A percentile compares a stretch with the other conserved stretches of the same genome.
Evolutionary conservation across 2,888 invertebrate species (phyloP).

Genomic region (Chrysina gloriosa): DNA sequence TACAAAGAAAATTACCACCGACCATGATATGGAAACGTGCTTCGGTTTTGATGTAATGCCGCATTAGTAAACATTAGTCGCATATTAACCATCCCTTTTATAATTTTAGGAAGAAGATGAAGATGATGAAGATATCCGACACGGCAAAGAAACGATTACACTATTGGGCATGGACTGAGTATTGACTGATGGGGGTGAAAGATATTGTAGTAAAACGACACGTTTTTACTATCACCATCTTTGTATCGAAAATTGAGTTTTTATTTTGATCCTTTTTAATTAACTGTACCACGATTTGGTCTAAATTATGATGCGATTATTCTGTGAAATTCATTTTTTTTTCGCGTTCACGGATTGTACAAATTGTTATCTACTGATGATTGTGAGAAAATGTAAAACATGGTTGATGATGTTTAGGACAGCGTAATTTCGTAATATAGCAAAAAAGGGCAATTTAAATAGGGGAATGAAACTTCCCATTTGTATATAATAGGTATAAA

Average conservation of each 20-base stretch:
- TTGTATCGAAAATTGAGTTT: conserved; percentile 28
- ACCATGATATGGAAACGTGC: conserved; percentile 82
- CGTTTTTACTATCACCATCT: conserved; percentile 16
- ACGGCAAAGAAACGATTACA: conserved; percentile 60
- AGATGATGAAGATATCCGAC: conserved; percentile 56
- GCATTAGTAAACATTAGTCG: not conserved
- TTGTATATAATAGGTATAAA: conserved; percentile 45
- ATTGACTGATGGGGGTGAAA: not conserved
- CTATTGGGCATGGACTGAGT: conserved; percentile 59
- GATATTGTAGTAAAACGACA: not conserved
- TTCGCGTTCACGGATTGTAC: conserved; percentile 17
- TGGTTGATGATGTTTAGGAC: conserved; percentile 21
- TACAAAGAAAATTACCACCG: conserved; percentile 63
- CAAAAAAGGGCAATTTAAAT: not conserved
- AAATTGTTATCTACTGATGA: not conserved
- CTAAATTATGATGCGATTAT: not conserved
- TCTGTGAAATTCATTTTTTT: not conserved
- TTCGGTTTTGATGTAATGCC: conserved; percentile 82
- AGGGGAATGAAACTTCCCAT: conserved; percentile 32
- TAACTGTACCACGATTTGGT: not conserved
- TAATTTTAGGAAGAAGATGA: conserved; percentile 64
- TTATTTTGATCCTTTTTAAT: conserved; percentile 5
- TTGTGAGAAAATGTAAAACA: not conserved
- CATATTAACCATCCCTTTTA: conserved; percentile 41
- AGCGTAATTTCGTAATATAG: conserved; percentile 37